Evolutionary conservation across 2,888 invertebrate genomes (phyloP), one percentile per base, ranked within the genome.

Genomic region (Heterodera filipjevi): DNA sequence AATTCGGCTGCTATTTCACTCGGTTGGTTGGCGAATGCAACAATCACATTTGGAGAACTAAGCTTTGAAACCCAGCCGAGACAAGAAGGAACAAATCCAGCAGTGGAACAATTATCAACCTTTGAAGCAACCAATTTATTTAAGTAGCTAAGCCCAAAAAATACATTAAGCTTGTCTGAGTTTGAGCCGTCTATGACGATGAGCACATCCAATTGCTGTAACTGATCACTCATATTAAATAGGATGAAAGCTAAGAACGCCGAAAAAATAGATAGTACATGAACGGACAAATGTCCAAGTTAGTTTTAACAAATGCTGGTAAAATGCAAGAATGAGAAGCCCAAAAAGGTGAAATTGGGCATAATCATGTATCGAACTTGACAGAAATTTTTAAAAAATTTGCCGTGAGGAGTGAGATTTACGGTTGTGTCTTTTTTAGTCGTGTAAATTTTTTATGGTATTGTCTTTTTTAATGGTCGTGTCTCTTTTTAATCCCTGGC

Each of bases 31-130:
- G 78, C 46, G 22, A 80, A 79, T 3, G 77, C 84, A 6, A 83
- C 78, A 49, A 83, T 73, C 16, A 83, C 79, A 53, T 84, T 79
- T 6, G 82, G 81, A 12, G 79, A 77, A 71, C 82, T 59, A 32
- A 82, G 49, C 35, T 73, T 68, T 8, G 80, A 84, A 27, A 84
- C 77, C 80, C 84, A 84, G 46, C 83, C 74, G 6, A 82, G 30
- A 44, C 82, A 78, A 46, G 79, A 70, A 77, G 84, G 82, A 30
- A 84, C 44, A 39, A 75, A 66, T 8, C 19, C n/a, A 81, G 71
- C 27, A 75, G 46, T 39, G 64, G 73, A 12, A 71, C 8, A 66
- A 76, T 77, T 39, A 44, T 16, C 66, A 76, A 39, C 33, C 27
- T 22, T 39, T 39, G 12, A 39, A 39, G 2, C 2, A n/a, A 59